Evolutionary conservation across 2,113 vertebrate species (phyloP), one percentile per base, ranked within the genome.

Genomic region (Cacatua alba): DNA sequence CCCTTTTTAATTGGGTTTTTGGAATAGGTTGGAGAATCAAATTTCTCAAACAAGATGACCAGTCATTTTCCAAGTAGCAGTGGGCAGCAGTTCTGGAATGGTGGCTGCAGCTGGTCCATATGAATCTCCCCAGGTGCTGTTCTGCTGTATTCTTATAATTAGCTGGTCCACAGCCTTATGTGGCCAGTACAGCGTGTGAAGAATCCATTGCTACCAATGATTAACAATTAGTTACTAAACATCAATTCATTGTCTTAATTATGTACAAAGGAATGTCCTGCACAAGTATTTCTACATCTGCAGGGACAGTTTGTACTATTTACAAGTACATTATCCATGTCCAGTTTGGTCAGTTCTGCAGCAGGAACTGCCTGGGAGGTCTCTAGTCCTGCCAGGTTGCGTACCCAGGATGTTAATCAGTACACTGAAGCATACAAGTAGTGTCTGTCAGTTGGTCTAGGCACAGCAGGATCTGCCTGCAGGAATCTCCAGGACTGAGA

Each of bases 381-480:
- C 52, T 88, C 57, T 60, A 44, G 49, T 92, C 39, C 76, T 72
- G n/a, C 53, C 44, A 33, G 33, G 41, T 65, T 92, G 63, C 71
- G 76, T 31, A 78, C 46, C 25, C 53, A 49, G 83, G 81, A 37
- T 70, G n/a, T 52, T 83, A 83, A 83, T 81, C 81, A 86, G 72
- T n/a, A 31, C 60, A 88, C 67, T 70, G 69, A 86, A 81, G 72
- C n/a, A 26, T 37, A 57, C 59, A 57, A 65, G 72, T 87, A 53
- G 12, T 55, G 48, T 64, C 79, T 94, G 57, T 82, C 31, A 29
- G 70, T 60, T 79, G 75, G 65, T 85, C 51, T 78, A 46, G 60
- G 57, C 82, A 79, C 70, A 93, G 67, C 82, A 88, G 79, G 70
- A 93, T 62, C 57, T 88, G 93, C 82, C 88, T 88, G 72, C 55